Percentiles rank a stretch among this genome's conserved stretches.
Conservation (phyloP, 2,888 invertebrate genomes). For the Drosophila rubida region DNA sequence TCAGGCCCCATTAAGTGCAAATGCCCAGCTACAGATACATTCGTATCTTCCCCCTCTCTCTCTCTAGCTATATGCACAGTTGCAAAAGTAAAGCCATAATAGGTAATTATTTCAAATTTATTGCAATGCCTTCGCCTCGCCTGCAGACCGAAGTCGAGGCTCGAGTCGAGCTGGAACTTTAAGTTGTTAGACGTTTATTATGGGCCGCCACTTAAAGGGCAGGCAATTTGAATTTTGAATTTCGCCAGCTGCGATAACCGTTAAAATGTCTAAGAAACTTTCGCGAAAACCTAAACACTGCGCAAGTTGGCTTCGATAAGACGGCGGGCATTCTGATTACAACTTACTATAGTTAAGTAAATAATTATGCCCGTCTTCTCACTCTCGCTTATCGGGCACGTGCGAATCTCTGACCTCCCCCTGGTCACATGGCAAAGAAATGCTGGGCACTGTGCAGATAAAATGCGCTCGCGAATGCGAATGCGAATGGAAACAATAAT, state of each 20-base stretch:
- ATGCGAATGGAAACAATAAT: slow-evolving; percentile 25
- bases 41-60: slow-evolving; percentile 1
- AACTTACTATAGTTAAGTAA: slow-evolving; percentile 8
- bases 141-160: slow-evolving; percentile 1
- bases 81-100: slow-evolving; percentile 75
- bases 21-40: slow-evolving; percentile 24
- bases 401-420: not conserved
- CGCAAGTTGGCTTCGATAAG: not conserved
- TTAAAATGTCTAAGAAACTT: slow-evolving; percentile 2
- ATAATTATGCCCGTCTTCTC: not conserved
- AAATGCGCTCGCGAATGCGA: slow-evolving; percentile 9
- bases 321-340: not conserved
- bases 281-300: not conserved
- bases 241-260: slow-evolving; percentile 3
- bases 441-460: not conserved
- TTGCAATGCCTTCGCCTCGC: slow-evolving; percentile 70
- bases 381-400: slow-evolving; percentile 14
- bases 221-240: slow-evolving; percentile 18
- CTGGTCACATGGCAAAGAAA: slow-evolving; percentile 16
- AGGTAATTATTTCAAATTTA: slow-evolving; percentile 85
- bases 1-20: slow-evolving; percentile 55
- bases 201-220: slow-evolving; percentile 31
- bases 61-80: slow-evolving; percentile 38
- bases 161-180: slow-evolving; percentile 6
- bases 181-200: slow-evolving; percentile 26